Evolutionary conservation across 2,113 vertebrate species (phyloP).

Genomic region (Talpa occidentalis): DNA sequence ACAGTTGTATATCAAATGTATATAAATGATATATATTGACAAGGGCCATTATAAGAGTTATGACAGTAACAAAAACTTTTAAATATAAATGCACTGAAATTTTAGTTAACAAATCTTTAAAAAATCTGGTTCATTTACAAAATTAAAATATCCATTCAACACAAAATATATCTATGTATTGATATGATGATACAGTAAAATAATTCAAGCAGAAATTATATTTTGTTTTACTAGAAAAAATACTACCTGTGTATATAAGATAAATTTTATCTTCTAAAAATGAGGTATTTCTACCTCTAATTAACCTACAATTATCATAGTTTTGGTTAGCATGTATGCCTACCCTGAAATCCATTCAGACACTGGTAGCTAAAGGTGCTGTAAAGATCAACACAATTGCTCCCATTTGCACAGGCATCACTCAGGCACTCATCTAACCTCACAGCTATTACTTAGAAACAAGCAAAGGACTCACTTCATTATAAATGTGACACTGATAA

Average conservation of each 20-base stretch:
- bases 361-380: conserved; percentile 88
- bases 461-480: conserved; percentile 75
- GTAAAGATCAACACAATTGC: conserved; percentile 86
- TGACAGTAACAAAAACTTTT: background rate
- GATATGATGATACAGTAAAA: background rate
- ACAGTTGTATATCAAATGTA: background rate
- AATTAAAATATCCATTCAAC: background rate
- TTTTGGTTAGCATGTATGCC: background rate
- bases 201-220: background rate
- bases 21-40: background rate
- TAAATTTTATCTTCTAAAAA: conserved; percentile 27
- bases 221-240: background rate
- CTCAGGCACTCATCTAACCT: conserved; percentile 89
- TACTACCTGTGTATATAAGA: background rate
- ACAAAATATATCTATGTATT: background rate
- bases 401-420: conserved; percentile 86
- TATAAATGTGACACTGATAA: conserved; percentile 1
- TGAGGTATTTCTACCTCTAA: background rate
- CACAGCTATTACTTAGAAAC: conserved; percentile 88
- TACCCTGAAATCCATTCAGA: conserved; percentile 88
- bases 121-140: background rate
- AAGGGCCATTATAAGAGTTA: background rate
- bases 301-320: background rate
- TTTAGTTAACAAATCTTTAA: background rate
- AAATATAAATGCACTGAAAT: background rate